Conservation (phyloP, 1,140 invertebrate genomes). For the Eciton burchellii region DNA sequence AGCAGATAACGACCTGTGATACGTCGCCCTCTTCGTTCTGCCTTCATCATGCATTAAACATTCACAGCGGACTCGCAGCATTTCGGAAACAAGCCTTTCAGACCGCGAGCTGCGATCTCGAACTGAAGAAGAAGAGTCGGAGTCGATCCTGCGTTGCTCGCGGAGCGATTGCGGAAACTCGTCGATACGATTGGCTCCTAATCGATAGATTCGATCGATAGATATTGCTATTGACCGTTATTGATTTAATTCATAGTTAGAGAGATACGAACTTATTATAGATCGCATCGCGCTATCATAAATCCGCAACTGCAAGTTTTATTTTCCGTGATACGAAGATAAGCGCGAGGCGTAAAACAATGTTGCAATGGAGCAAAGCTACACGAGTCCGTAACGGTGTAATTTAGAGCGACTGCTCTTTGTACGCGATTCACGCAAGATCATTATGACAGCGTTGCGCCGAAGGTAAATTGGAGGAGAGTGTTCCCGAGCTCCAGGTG, state of each 20-base stretch:
- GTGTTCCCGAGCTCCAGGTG: background rate
- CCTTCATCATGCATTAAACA: background rate
- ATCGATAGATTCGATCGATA: no score
- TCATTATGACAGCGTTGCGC: conserved; percentile 23
- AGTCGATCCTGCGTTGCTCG: no score
- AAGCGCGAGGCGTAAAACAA: background rate
- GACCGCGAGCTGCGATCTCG: no score
- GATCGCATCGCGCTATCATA: conserved; percentile 11
- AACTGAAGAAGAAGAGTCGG: no score
- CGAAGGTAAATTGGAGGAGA: conserved; percentile 40
- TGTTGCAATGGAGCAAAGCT: background rate
- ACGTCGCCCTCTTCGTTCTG: background rate
- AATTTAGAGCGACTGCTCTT: conserved; percentile 33
- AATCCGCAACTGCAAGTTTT: background rate
- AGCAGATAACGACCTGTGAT: no score
- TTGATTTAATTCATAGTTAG: no score
- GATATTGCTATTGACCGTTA: no score
- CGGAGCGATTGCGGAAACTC: no score
- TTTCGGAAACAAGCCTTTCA: no score
- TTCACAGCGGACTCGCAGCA: no score
- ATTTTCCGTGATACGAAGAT: background rate
- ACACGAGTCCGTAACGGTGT: conserved; percentile 8
- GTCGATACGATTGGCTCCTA: no score
- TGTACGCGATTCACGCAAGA: conserved; percentile 30
- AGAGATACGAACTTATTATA: no score